Evolutionary conservation across 2,888 invertebrate genomes (phyloP), one percentile per base, ranked within the genome.

Genomic region (Thecophora atra): DNA sequence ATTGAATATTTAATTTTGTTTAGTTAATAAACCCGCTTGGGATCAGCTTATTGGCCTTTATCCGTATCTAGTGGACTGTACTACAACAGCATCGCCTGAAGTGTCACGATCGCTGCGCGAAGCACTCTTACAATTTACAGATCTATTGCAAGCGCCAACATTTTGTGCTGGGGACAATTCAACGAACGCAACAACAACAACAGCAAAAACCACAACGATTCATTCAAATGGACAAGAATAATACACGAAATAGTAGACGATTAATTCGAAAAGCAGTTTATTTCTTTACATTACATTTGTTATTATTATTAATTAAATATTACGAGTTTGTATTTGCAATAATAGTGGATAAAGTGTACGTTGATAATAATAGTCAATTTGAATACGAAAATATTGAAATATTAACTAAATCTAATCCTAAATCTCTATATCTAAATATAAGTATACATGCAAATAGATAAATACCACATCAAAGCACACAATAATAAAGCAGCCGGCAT

Each of bases 1-100:
- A 47, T n/a, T 47, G 47, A 47, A n/a, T n/a, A 17, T 47, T 47
- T 6, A 37, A 37, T 8, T 54, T 67, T 52, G 4, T 88, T 66
- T 83, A 94, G 97, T 97, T 73, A 97, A 96, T 86, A 90, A 91
- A 77, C 91, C 91, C 24, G 96, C 97, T 0, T 98, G 98, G 98
- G 93, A 95, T 83, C 96, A 97, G 83, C 88, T 98, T 72, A 97
- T 98, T 81, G 93, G 88, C 26, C 88, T 98, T 44, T 98, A 98
- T 88, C 97, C 97, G 0, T 91, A 91, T 82, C 89, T 98, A 79
- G 97, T 97, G 63, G 92, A 94, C 81, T 95, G 94, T 81, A 94
- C 92, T 77, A 93, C 94, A 67, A 93, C 94, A 17, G 91, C 92
- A 69, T 94, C 94, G 5, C 89, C 91, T 11, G 94, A 94, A 87